Evolutionary conservation across 2,113 vertebrate genomes (phyloP).

Genomic region (Corythaixoides concolor): DNA sequence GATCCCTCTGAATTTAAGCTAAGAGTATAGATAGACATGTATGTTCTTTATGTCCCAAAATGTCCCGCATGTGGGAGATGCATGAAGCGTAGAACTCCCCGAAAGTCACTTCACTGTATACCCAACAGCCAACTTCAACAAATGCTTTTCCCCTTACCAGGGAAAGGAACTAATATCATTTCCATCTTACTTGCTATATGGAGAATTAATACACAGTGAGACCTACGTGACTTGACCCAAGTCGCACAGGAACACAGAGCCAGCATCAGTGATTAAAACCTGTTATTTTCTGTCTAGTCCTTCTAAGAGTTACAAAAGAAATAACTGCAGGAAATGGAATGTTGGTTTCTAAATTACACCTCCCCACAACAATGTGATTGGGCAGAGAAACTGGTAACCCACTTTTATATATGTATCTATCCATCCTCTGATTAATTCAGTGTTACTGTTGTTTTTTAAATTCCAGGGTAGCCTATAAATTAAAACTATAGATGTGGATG

Average conservation of each 20-base stretch:
- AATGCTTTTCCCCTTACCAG: background rate
- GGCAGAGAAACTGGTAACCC: background rate
- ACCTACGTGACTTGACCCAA: background rate
- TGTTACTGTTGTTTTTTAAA: background rate
- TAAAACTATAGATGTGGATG: background rate
- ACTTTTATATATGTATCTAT: background rate
- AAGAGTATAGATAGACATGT: background rate
- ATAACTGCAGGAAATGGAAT: background rate
- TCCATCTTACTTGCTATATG: background rate
- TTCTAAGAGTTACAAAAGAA: background rate
- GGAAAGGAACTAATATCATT: background rate
- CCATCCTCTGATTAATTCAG: background rate
- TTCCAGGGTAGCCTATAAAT: background rate
- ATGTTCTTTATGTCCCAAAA: background rate
- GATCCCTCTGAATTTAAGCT: background rate
- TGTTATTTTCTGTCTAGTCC: background rate
- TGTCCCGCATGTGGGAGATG: background rate
- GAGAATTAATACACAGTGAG: background rate
- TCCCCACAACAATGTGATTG: background rate
- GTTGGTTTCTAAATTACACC: background rate
- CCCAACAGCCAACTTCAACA: background rate
- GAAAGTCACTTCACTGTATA: background rate
- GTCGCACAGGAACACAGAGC: background rate
- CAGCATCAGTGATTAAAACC: background rate
- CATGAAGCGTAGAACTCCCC: background rate